These are phyloP conservation scores for Thamnophis sirtalis DNA, from an alignment of 2,113 vertebrate genomes.

Conservation along the genomic window DNA sequence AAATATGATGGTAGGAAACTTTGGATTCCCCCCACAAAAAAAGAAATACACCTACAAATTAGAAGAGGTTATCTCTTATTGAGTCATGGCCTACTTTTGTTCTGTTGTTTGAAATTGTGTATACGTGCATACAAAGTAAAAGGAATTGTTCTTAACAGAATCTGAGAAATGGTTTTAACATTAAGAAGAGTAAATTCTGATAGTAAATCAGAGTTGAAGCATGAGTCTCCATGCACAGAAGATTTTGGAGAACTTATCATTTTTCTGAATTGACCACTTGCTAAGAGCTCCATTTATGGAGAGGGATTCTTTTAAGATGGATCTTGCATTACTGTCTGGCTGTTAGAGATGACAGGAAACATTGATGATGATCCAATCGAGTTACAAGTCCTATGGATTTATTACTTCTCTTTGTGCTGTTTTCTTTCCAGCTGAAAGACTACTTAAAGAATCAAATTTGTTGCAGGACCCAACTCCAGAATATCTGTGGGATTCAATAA, in stretches of 20 bases:
- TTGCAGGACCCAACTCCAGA: not conserved
- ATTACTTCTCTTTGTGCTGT: constrained; percentile 17
- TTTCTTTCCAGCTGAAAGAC: not conserved
- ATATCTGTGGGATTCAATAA: not conserved
- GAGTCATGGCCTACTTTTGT: not conserved
- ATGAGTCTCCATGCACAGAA: constrained; percentile 22
- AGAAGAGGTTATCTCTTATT: not conserved
- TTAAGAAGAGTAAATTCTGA: not conserved
- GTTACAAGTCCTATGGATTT: constrained; percentile 33
- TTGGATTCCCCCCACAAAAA: too few species aligned
- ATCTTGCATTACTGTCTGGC: constrained; percentile 30
- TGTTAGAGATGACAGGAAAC: constrained; percentile 37
- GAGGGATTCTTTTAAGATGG: constrained; percentile 27
- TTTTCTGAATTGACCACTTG: constrained; percentile 30
- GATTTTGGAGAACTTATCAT: constrained; percentile 30
- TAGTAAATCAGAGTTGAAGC: not conserved
- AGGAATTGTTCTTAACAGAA: not conserved
- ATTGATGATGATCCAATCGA: constrained; percentile 53
- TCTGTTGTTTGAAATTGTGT: not conserved
- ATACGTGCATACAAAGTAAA: constrained; percentile 20
- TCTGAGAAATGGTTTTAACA: not conserved
- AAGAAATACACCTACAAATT: not conserved
- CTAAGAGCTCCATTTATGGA: constrained; percentile 54
- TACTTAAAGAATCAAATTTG: not conserved
- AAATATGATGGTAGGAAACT: not conserved